Evolutionary conservation across 2,888 invertebrate species (phyloP).

Genomic region (Drosophila formosana): DNA sequence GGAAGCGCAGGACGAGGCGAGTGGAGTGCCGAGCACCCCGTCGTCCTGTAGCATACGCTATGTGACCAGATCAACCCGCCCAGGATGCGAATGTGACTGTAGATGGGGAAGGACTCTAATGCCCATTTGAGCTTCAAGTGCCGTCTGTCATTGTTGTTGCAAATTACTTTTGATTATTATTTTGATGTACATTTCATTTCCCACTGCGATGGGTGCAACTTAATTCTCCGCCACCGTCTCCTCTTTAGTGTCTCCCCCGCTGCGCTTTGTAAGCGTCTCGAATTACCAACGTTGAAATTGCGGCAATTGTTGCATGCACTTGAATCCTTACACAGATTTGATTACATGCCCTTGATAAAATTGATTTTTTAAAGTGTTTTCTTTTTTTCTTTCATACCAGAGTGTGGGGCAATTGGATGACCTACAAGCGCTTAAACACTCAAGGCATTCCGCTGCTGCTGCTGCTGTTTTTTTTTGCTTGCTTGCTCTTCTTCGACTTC

Average conservation of each 20-base stretch:
- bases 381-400: not conserved
- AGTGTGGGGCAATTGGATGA: slow-evolving; percentile 3
- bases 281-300: slow-evolving; percentile 57
- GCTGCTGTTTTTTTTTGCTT: too few species aligned
- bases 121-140: slow-evolving; percentile 50
- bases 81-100: slow-evolving; percentile 23
- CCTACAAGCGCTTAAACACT: slow-evolving; percentile 11
- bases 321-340: slow-evolving; percentile 61
- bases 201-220: slow-evolving; percentile 31
- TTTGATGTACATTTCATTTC: slow-evolving; percentile 72
- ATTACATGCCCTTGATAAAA: slow-evolving; percentile 60
- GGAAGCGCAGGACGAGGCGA: slow-evolving; percentile 54
- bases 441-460: not conserved
- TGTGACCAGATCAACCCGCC: slow-evolving; percentile 46
- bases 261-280: slow-evolving; percentile 66
- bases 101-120: slow-evolving; percentile 29
- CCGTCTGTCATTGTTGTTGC: slow-evolving; percentile 46
- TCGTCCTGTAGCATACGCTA: slow-evolving; percentile 69
- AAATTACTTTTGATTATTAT: slow-evolving; percentile 78
- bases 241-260: not conserved
- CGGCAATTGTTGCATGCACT: slow-evolving; percentile 62
- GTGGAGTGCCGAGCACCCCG: slow-evolving; percentile 55
- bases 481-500: not conserved
- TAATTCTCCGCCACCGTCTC: not conserved
- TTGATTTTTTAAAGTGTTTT: slow-evolving; percentile 37